These are phyloP conservation scores for Bolinopsis microptera DNA, from an alignment of 37 sponge, comb jelly and placozoan genomes.

Conservation along the genomic window DNA sequence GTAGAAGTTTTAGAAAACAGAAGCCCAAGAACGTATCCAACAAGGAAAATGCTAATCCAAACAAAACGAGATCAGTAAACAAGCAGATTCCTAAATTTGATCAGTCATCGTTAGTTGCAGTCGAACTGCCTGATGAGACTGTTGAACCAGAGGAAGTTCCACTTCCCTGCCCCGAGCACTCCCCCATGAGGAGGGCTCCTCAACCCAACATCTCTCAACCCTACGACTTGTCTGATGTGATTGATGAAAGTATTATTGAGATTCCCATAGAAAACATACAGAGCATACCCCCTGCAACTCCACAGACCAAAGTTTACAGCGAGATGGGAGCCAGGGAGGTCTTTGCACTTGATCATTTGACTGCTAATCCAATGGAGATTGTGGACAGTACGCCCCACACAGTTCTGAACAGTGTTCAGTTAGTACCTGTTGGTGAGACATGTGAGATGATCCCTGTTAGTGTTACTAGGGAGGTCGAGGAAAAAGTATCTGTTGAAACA, in stretches of 20 bases:
- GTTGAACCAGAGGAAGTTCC: background rate
- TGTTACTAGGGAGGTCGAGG: background rate
- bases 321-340: slow-evolving; percentile 10
- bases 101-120: background rate
- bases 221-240: background rate
- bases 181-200: background rate
- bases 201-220: background rate
- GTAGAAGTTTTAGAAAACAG: background rate
- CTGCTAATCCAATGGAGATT: background rate
- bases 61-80: background rate
- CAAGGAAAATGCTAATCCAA: slow-evolving; percentile 4
- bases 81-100: too few species aligned
- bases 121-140: background rate
- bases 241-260: slow-evolving; percentile 2
- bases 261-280: background rate
- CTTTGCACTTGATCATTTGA: background rate
- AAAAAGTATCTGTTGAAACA: background rate
- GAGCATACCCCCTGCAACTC: background rate
- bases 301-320: background rate
- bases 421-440: background rate
- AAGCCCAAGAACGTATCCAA: background rate
- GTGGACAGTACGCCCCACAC: background rate
- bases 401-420: background rate
- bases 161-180: background rate
- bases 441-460: background rate